Evolutionary conservation across 1,140 invertebrate species (phyloP), one percentile per base, ranked within the genome.

Genomic region (Drosophila aff.): DNA sequence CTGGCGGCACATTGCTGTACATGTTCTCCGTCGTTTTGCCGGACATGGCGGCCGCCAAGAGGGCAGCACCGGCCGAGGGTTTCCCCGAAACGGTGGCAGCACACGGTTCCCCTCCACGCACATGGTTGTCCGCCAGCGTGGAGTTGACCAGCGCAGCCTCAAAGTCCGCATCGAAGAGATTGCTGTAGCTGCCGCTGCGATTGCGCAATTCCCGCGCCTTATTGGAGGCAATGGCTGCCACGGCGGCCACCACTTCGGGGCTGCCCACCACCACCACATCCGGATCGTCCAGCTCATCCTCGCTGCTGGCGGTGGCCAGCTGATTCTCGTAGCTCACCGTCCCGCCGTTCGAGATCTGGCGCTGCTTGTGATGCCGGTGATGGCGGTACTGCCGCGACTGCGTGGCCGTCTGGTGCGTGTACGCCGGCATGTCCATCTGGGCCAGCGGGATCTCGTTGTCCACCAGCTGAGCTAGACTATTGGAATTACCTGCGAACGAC

Each of bases 401-500:
- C 11, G 81, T 76, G 21, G 82, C 80, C 26, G 84, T 91, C 43
- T 82, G 86, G 11, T 82, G 82, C 2, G 81, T 82, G 13, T 83
- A 89, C 9, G 81, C 76, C 23, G 92, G 89, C 50, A 81, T 81
- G 61, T 92, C 82, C 71, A 94, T 93, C 40, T 95, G 94, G 55
- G 95, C 95, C 71, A 95, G 59, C 21, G 95, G 95, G 62, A 95
- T 93, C 93, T 95, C 95, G 77, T 95, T 95, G 66, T 94, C 93
- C 59, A 95, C 94, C 66, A 96, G 92, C 76, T 95, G 94, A 62
- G 94, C 95, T 89, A 95, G 93, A 89, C 95, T 95, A 92, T 95
- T 95, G 62, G 95, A 94, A 80, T 95, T 95, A 91, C 94, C 95
- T 94, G 79, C 93, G 61, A 50, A 50, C 23, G 83, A 87, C 13